A percentile compares a stretch with the other conserved stretches of the same genome.
phyloP scores from a whole-genome alignment of 2,797 vertebrate species.

The Neosilurus mollespiculum region DNA sequence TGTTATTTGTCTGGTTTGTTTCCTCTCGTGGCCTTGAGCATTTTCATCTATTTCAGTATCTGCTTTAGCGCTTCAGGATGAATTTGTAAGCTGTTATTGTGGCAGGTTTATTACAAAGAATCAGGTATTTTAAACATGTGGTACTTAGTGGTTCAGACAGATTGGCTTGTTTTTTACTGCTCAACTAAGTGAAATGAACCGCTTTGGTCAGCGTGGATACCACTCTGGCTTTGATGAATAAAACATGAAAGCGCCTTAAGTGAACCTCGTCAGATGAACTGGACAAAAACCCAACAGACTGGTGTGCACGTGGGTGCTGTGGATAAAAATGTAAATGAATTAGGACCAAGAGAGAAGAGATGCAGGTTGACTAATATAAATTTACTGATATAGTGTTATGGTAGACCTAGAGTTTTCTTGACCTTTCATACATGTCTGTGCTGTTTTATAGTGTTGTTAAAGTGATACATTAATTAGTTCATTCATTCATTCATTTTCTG shows the following conservation, averaged over 20 bases:
- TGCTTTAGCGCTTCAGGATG: constrained; percentile 1
- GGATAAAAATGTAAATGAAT: constrained; percentile 7
- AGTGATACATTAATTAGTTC: neutral
- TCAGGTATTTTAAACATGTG: neutral
- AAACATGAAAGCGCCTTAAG: constrained; percentile 12
- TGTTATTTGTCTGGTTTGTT: constrained; percentile 31
- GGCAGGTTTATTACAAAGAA: neutral
- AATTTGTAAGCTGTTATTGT: neutral
- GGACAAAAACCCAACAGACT: neutral
- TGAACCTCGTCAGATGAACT: neutral
- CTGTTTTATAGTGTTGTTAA: neutral
- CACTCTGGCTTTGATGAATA: constrained; percentile 4
- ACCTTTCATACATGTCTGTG: neutral
- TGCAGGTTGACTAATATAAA: neutral
- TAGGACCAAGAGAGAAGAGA: neutral
- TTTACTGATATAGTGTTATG: constrained; percentile 1
- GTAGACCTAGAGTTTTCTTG: neutral
- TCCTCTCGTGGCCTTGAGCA: neutral
- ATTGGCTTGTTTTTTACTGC: constrained; percentile 14
- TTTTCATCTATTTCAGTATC: neutral
- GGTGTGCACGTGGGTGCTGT: neutral
- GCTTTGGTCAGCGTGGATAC: neutral
- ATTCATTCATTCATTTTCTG: too few species aligned
- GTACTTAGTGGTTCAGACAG: neutral
- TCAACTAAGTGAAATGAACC: neutral